These are phyloP conservation scores for Nixonia krombeini DNA, from an alignment of 1,140 invertebrate genomes.

Conservation along the genomic window DNA sequence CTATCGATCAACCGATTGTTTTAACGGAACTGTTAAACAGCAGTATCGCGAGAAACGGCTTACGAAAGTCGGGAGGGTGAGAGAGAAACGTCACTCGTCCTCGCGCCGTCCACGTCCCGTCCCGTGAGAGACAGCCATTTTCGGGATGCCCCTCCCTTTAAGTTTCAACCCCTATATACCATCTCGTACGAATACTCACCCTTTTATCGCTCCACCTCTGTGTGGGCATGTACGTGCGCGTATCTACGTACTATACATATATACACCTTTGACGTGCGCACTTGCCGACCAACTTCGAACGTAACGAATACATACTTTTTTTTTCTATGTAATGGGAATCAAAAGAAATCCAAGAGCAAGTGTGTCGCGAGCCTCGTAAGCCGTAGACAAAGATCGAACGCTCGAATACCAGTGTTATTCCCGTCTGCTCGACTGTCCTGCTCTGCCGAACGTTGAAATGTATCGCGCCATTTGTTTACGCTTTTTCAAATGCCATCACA, in stretches of 20 bases:
- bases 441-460: no score
- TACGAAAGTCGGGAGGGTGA: slow-evolving; percentile 21
- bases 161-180: slow-evolving; percentile 43
- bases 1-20: slow-evolving; percentile 30
- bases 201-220: slow-evolving; percentile 33
- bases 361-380: slow-evolving; percentile 3
- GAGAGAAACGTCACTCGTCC: slow-evolving; percentile 42
- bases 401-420: no score
- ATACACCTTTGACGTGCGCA: slow-evolving; percentile 46
- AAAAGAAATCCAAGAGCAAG: slow-evolving; percentile 12
- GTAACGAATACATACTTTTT: slow-evolving; percentile 14
- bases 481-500: no score
- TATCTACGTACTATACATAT: slow-evolving; percentile 15
- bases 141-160: slow-evolving; percentile 51
- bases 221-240: slow-evolving; percentile 29
- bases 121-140: slow-evolving; percentile 51
- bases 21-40: no score
- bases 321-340: slow-evolving; percentile 12
- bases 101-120: slow-evolving; percentile 38
- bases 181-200: slow-evolving; percentile 45
- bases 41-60: not conserved
- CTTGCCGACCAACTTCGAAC: slow-evolving; percentile 39
- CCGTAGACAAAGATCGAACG: slow-evolving; percentile 12
- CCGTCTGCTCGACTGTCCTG: no score
- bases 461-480: no score